Evolutionary conservation across 2,888 invertebrate genomes (phyloP), one percentile per base, ranked within the genome.

Genomic region (Hypsopygia costalis): DNA sequence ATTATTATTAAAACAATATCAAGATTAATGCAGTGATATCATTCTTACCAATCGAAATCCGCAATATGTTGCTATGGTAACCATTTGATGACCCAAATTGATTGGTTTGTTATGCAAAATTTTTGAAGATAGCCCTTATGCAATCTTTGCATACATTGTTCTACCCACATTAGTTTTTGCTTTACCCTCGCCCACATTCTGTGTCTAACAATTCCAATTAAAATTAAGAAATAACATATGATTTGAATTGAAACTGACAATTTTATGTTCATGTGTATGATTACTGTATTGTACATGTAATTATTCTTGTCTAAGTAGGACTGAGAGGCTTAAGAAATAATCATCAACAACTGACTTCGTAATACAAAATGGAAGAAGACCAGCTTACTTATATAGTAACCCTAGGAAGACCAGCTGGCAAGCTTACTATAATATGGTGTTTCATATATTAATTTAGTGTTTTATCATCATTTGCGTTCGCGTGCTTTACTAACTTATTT

Each of bases 101-200:
- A 25, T 25, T 25, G 25, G 25, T 25, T 30, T 34, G 10, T 30
- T 32, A 10, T 11, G 6, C 52, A 57, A 56, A 55, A 55, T 55
- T 56, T 54, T 49, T 49, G 52, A 50, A 51, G 46, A 41, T 43
- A 35, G 53, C 51, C 49, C 60, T 75, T 69, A 64, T 54, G 62
- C 68, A 77, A 73, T 45, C 39, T 46, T 47, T 41, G 44, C 30
- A 21, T 30, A 64, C 53, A 74, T 72, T 78, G 72, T 73, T 67
- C 72, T 50, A 45, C 78, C 80, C 68, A 81, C 81, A 64, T 52
- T 20, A 36, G 27, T 49, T 57, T 62, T 63, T 62, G 59, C 63
- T 69, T 47, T 55, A 56, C 55, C 34, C 28, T 41, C 47, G 32
- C 51, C 49, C 41, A 51, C 51, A 47, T 25, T 30, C 11, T 20